Base-by-base conservation (phyloP, 2,113 vertebrate species). In the Nycticorax nycticorax region DNA sequence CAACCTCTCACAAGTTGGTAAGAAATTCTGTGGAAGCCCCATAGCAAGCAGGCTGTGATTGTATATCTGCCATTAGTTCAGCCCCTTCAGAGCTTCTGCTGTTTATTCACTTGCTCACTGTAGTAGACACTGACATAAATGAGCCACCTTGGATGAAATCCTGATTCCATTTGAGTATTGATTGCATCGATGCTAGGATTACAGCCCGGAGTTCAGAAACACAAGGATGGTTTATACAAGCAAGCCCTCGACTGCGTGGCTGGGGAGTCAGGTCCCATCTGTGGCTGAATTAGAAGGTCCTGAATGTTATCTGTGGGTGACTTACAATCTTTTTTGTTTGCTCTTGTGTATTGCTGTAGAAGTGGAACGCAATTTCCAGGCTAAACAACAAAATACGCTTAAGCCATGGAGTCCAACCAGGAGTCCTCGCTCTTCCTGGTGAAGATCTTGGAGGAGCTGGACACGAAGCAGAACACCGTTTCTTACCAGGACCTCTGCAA, bases 401-500 rank as follows among this genome's bases (percentile, higher is more conserved):
- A 53, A 95, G 81, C 69, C 95, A 99, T 99, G 99, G 99, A 99
- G 89, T 95, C 98, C 64, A 97, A 57, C 28, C 99, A 98, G 88
- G 99, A 99, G 35, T 97, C 98, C 11, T 98, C 99, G 0, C 93
- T 99, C 83, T 99, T 99, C 96, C 98, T 99, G 89, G 97, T 98
- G 79, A 98, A 98, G 96, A 98, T 99, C 91, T 47, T 99, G 97
- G 99, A 99, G 92, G 99, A 99, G 83, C 95, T 99, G 96, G 99
- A 99, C 96, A 98, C 98, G 1, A 99, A 99, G 95, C 98, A 98
- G 79, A 98, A 98, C 33, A 98, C 97, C 0, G 98, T 99, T 85
- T 99, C 99, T 41, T 99, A 99, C 86, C 99, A 99, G 98, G 99
- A 99, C 72, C 98, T 99, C 77, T 99, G 99, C 91, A 99, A 98